Conservation (phyloP, 2,888 invertebrate genomes). For the Thysanoteuthis rhombus region DNA sequence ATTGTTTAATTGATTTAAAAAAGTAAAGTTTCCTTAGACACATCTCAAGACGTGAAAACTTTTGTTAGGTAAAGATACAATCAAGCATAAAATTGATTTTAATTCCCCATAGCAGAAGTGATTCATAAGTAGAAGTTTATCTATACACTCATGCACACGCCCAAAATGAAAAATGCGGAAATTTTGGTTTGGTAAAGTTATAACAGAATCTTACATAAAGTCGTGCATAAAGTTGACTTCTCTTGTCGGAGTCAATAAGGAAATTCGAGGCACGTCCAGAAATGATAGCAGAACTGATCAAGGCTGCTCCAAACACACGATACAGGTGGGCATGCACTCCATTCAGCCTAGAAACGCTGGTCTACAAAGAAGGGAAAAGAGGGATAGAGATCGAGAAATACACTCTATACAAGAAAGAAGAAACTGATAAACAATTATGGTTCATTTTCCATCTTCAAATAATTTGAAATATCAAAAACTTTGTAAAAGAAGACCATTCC, state of each 20-base stretch:
- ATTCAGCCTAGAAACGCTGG: not conserved
- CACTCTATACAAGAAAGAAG: no score
- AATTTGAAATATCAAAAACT: no score
- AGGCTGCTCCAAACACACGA: constrained; percentile 20
- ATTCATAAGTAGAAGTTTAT: no score
- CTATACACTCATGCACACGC: no score
- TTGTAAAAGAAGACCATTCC: no score
- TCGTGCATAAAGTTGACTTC: constrained; percentile 14
- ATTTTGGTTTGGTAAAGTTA: not conserved
- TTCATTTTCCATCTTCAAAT: not conserved
- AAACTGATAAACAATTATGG: not conserved
- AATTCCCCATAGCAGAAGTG: no score
- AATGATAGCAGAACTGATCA: constrained; percentile 24
- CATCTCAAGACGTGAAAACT: no score
- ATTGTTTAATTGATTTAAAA: no score
- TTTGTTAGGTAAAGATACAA: not conserved
- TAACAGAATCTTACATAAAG: not conserved
- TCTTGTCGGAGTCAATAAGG: constrained; percentile 2
- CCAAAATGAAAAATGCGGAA: no score
- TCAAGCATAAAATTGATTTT: no score
- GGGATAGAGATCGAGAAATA: no score
- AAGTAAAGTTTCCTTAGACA: no score
- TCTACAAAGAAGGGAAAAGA: not conserved
- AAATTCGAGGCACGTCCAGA: constrained; percentile 28
- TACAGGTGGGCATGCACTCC: constrained; percentile 21